phyloP scores from a whole-genome alignment of 2,888 invertebrate species.

The Leptinotarsa rubiginosa region DNA sequence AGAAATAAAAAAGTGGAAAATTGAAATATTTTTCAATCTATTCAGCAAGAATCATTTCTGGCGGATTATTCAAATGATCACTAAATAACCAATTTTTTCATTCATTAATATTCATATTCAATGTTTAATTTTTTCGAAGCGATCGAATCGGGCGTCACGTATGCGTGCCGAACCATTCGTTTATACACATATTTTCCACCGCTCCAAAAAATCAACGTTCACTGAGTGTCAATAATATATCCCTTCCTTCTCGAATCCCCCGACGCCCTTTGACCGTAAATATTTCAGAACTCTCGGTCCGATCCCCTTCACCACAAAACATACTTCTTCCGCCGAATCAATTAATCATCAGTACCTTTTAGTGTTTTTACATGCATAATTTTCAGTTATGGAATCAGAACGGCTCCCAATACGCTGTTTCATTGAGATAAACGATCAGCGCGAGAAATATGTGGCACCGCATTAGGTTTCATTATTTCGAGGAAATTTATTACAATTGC shows the following conservation, averaged over 20 bases:
- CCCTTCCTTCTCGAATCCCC: background rate
- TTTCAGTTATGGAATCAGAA: conserved; percentile 22
- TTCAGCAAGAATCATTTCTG: too few species aligned
- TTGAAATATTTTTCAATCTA: too few species aligned
- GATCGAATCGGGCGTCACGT: too few species aligned
- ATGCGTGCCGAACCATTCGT: too few species aligned
- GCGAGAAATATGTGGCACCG: conserved; percentile 18
- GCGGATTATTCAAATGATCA: too few species aligned
- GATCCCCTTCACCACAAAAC: background rate
- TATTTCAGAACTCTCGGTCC: background rate
- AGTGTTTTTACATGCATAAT: conserved; percentile 14
- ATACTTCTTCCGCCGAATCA: background rate
- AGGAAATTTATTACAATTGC: conserved; percentile 15
- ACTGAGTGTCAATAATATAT: background rate
- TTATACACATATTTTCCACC: too few species aligned
- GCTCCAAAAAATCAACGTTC: background rate
- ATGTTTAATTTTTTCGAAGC: too few species aligned
- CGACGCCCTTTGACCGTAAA: background rate
- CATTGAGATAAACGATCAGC: conserved; percentile 21
- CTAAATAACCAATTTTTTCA: too few species aligned
- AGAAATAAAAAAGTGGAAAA: too few species aligned
- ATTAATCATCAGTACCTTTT: conserved; percentile 16
- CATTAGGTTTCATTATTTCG: conserved; percentile 20
- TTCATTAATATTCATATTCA: too few species aligned
- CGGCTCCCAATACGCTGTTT: conserved; percentile 3